phyloP scores from a whole-genome alignment of 2,797 vertebrate genomes.

The Taenioides sp. region DNA sequence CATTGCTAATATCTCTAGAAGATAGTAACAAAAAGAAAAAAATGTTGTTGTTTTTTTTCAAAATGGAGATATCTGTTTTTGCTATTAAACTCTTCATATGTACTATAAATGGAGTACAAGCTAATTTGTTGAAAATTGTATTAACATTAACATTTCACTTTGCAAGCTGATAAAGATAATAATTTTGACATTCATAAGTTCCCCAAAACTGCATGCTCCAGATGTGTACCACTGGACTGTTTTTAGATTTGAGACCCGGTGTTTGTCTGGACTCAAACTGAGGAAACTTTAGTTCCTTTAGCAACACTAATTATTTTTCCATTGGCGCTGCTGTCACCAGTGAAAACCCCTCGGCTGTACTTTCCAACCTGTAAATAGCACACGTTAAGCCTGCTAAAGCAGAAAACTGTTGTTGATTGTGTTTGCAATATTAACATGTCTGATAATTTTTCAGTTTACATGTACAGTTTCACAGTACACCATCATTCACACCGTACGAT shows the following conservation, averaged over 20 bases:
- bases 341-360: slow-evolving; percentile 32
- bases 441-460: slow-evolving; percentile 27
- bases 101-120: slow-evolving; percentile 10
- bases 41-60: no score
- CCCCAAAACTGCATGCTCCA: slow-evolving; percentile 52
- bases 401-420: slow-evolving; percentile 30
- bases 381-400: slow-evolving; percentile 33
- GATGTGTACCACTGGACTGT: slow-evolving; percentile 69
- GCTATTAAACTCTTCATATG: no score
- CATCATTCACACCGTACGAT: slow-evolving; percentile 44
- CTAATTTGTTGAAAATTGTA: slow-evolving; percentile 42
- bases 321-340: slow-evolving; percentile 49
- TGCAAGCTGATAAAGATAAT: background rate
- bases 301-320: slow-evolving; percentile 72
- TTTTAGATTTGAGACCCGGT: slow-evolving; percentile 51
- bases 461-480: slow-evolving; percentile 32
- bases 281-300: slow-evolving; percentile 53
- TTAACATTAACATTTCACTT: slow-evolving; percentile 1
- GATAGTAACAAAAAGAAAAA: no score
- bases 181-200: background rate
- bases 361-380: slow-evolving; percentile 46
- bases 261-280: slow-evolving; percentile 55
- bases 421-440: slow-evolving; percentile 63
- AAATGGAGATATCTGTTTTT: no score
- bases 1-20: no score